phyloP scores from a whole-genome alignment of 2,888 invertebrate species.

The Noctua pronuba region DNA sequence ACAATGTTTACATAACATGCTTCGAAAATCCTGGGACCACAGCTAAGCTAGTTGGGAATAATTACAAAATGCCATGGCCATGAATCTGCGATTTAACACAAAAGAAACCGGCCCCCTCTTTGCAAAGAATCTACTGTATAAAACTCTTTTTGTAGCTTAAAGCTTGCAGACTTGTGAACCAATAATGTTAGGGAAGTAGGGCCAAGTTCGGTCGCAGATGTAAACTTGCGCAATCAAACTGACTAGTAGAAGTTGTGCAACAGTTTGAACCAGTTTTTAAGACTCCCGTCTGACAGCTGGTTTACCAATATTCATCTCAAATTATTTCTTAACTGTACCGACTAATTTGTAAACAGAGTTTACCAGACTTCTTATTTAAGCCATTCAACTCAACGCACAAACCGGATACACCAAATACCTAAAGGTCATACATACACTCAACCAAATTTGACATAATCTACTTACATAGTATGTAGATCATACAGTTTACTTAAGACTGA shows the following conservation, averaged over 20 bases:
- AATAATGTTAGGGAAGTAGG: slow-evolving; percentile 4
- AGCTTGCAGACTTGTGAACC: neutral
- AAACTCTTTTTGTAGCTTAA: neutral
- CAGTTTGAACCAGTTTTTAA: slow-evolving; percentile 2
- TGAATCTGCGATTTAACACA: neutral
- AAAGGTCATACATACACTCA: slow-evolving; percentile 43
- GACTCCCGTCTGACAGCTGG: neutral
- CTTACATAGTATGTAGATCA: slow-evolving; percentile 62
- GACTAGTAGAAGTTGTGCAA: neutral
- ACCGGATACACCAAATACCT: slow-evolving; percentile 27
- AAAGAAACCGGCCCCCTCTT: neutral
- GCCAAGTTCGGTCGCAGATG: neutral
- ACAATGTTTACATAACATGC: too few species aligned
- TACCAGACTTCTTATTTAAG: slow-evolving; percentile 13
- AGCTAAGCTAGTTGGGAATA: neutral
- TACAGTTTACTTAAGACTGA: slow-evolving; percentile 17
- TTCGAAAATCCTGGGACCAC: neutral
- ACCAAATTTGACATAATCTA: slow-evolving; percentile 50
- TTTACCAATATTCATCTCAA: neutral
- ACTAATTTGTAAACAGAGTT: slow-evolving; percentile 1
- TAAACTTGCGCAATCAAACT: slow-evolving; percentile 15
- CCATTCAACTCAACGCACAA: slow-evolving; percentile 36
- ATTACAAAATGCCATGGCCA: neutral
- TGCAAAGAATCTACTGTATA: neutral
- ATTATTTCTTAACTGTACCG: neutral